Conservation (phyloP, 2,888 invertebrate genomes). For the Trichopoda pennipes region DNA sequence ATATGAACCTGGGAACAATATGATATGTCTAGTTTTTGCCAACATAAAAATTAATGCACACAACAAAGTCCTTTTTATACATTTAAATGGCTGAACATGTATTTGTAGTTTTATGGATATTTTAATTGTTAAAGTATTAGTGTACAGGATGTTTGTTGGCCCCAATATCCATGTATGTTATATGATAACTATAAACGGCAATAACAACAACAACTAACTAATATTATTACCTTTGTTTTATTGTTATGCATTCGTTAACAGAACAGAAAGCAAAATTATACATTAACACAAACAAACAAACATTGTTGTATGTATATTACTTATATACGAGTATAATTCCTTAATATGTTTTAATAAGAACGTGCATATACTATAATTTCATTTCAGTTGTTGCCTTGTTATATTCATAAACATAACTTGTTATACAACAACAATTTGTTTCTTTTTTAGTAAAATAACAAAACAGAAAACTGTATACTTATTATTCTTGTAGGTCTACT, state of each 20-base stretch:
- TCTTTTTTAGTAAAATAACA: too few species aligned
- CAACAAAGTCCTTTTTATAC: background rate
- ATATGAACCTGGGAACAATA: constrained; percentile 13
- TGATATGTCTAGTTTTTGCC: background rate
- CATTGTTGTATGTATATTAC: constrained; percentile 1
- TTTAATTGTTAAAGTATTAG: background rate
- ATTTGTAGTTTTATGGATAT: background rate
- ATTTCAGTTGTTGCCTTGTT: constrained; percentile 17
- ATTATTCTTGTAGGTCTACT: too few species aligned
- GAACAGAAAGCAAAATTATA: constrained; percentile 32
- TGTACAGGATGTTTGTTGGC: background rate
- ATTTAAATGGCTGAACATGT: background rate
- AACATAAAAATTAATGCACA: background rate
- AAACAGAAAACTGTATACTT: too few species aligned
- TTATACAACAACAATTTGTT: background rate
- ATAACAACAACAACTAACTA: constrained; percentile 16
- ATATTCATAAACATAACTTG: constrained; percentile 23
- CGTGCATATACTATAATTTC: constrained; percentile 3
- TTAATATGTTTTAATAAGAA: constrained; percentile 8
- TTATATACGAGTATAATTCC: constrained; percentile 5
- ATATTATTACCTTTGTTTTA: constrained; percentile 65
- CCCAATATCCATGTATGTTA: constrained; percentile 19
- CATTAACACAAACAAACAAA: background rate
- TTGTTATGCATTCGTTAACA: constrained; percentile 66
- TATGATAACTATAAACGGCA: background rate